A percentile compares a stretch with the other conserved stretches of the same genome.
Conservation (phyloP, 2,797 vertebrate species). For the Lithobates sylvaticus region DNA sequence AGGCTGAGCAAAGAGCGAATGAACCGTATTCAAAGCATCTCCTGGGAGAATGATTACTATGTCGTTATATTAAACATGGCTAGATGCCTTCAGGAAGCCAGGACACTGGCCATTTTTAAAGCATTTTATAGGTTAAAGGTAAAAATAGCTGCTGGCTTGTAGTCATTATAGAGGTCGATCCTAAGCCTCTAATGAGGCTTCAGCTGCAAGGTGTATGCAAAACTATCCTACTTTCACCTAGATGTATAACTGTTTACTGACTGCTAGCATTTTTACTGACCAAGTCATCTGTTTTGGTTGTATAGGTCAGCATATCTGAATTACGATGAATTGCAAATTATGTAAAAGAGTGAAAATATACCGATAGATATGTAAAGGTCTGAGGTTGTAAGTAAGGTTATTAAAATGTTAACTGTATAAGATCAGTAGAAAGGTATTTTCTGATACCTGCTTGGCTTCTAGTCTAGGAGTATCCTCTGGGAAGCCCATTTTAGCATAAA, state of each 20-base stretch:
- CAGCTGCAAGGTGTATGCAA: not conserved
- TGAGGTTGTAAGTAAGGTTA: no score
- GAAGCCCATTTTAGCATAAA: no score
- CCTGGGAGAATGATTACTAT: conserved; percentile 38
- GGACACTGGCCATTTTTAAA: conserved; percentile 10
- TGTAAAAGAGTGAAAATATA: no score
- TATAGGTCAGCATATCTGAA: no score
- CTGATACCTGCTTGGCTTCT: no score
- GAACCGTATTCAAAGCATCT: conserved; percentile 62
- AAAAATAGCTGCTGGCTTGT: conserved; percentile 12
- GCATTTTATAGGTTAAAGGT: not conserved
- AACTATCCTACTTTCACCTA: not conserved
- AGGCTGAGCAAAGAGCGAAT: conserved; percentile 62
- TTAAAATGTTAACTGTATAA: no score
- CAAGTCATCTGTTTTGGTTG: no score
- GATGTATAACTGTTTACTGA: not conserved
- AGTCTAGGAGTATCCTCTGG: no score
- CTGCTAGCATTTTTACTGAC: no score
- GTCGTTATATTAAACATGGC: conserved; percentile 53
- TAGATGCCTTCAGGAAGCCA: not conserved
- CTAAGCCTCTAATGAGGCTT: not conserved
- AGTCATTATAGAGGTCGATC: not conserved
- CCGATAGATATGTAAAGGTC: no score
- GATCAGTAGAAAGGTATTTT: no score
- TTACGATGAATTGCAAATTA: no score